Evolutionary conservation across 1,140 invertebrate genomes (phyloP).

Genomic region (Radopholus similis): DNA sequence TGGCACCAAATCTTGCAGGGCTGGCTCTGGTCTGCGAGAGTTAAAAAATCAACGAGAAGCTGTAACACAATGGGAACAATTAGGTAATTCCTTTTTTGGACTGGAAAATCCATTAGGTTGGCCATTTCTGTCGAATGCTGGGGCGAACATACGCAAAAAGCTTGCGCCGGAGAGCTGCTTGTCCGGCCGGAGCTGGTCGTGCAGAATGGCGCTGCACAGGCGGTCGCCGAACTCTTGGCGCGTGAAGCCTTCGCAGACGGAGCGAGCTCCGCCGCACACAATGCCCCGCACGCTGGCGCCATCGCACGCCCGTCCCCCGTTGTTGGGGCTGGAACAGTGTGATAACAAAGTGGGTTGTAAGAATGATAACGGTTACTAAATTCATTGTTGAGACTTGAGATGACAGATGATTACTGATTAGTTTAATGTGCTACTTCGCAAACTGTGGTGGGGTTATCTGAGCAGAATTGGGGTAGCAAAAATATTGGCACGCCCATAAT

Average conservation of each 20-base stretch:
- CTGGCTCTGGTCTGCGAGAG: conserved; percentile 53
- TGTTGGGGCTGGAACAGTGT: conserved; percentile 49
- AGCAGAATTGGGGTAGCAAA: too few relatives aligned
- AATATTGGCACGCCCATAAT: too few relatives aligned
- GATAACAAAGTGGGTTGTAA: too few relatives aligned
- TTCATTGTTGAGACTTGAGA: too few relatives aligned
- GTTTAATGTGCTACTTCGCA: too few relatives aligned
- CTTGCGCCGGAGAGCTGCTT: conserved; percentile 50
- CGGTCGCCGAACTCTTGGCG: conserved; percentile 54
- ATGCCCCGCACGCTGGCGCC: conserved; percentile 51
- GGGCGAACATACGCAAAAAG: conserved; percentile 49
- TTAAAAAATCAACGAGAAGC: not conserved
- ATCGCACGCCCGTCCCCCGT: conserved; percentile 47
- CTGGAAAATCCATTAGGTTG: not conserved
- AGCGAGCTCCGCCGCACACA: conserved; percentile 43
- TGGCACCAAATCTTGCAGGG: conserved; percentile 60
- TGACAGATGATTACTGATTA: too few relatives aligned
- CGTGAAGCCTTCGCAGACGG: conserved; percentile 47
- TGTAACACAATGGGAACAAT: not conserved
- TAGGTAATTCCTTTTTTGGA: not conserved
- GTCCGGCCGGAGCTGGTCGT: conserved; percentile 50
- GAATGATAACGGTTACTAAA: too few relatives aligned
- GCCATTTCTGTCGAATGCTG: not conserved
- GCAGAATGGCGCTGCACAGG: conserved; percentile 50
- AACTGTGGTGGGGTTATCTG: too few relatives aligned